Conservation (phyloP, 1,140 invertebrate species). For the Apocrypta bakeri region DNA sequence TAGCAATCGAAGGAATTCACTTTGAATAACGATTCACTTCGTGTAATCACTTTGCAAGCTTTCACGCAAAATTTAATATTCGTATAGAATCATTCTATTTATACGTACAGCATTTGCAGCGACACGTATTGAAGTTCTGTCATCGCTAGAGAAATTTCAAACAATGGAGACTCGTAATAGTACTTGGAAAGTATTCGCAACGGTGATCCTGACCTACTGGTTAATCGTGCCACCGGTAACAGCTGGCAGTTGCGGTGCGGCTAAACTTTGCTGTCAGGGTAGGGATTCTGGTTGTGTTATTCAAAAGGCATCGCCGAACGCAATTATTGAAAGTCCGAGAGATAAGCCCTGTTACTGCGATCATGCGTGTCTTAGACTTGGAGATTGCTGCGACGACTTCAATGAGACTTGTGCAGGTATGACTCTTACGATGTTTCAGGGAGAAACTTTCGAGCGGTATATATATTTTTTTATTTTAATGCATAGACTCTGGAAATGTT, state of each 20-base stretch:
- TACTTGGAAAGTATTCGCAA: background rate
- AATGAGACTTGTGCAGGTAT: slow-evolving; percentile 88
- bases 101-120: background rate
- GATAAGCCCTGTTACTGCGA: slow-evolving; percentile 92
- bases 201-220: background rate
- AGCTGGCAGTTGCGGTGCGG: slow-evolving; percentile 80
- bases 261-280: slow-evolving; percentile 85
- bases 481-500: too few species aligned
- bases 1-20: background rate
- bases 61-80: background rate
- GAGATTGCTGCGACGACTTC: slow-evolving; percentile 89
- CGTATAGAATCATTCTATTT: background rate
- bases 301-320: slow-evolving; percentile 86
- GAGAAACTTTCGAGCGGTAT: background rate
- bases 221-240: background rate
- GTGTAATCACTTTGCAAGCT: background rate
- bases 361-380: slow-evolving; percentile 88
- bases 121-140: background rate
- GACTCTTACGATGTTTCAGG: slow-evolving; percentile 54
- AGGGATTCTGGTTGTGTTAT: slow-evolving; percentile 89
- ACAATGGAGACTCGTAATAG: background rate
- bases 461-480: too few species aligned
- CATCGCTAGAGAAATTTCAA: background rate
- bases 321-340: slow-evolving; percentile 85
- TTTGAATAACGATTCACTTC: background rate